Base-by-base conservation (phyloP, 2,888 invertebrate genomes). In the Syritta pipiens region DNA sequence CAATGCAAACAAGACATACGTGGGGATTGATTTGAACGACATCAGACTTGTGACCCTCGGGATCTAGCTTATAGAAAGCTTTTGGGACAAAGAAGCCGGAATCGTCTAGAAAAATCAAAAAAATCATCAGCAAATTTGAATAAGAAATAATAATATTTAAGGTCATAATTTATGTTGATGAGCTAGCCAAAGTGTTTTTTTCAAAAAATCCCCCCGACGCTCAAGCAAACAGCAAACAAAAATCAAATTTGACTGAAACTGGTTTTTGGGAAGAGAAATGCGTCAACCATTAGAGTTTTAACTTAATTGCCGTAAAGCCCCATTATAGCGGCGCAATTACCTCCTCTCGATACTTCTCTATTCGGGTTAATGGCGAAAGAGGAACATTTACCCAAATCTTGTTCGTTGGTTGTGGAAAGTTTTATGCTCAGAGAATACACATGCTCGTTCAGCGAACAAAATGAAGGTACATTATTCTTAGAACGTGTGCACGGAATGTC, bases 21-120 rank as follows among this genome's bases (percentile, higher is more conserved):
- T 84, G 85, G 12, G 81, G 84, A 68, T 83, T 87, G 6, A 87
- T 84, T 6, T 84, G 82, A 65, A 84, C 84, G 7, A 86, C 76
- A 72, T 83, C 72, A 9, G 87, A 88, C 40, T 84, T 85, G 53
- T 84, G 87, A 3, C 87, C 87, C 68, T 86, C 82, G 2, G 85
- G 59, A 60, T 87, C 88, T 63, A 87, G 46, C 2, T 84, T 88
- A 59, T 84, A 87, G 81, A 86, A 84, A 7, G 87, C 84, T 26
- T 84, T 84, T 1, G 87, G 87, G 46, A 88, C 82, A 19, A 86
- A 87, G 26, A 85, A 84, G 1, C 86, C 87, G 63, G 84, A 81
- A 75, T 86, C 86, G 85, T 60, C 10, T 72, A 60, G 22, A 35
- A 57, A 17, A 48, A 14, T 24, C 22, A 19, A 51, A 24, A n/a